Evolutionary conservation across 2,888 invertebrate species (phyloP).

Genomic region (Augiades crinisus): DNA sequence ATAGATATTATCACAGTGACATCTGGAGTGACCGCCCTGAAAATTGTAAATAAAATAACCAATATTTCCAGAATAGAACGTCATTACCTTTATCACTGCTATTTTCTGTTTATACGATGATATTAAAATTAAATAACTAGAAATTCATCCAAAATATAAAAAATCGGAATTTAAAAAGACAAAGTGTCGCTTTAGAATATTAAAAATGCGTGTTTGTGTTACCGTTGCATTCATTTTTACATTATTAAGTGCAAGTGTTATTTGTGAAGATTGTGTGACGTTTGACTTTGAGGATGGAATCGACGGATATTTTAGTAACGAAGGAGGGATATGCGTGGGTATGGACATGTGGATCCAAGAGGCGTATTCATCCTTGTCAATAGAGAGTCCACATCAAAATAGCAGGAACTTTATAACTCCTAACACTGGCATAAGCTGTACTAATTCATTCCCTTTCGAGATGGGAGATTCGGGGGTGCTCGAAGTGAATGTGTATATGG

Average conservation of each 20-base stretch:
- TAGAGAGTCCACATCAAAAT: constrained; percentile 36
- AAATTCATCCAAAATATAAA: too few relatives aligned
- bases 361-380: constrained; percentile 34
- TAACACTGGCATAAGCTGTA: constrained; percentile 33
- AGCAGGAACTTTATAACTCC: constrained; percentile 44
- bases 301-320: constrained; percentile 39
- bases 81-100: too few relatives aligned
- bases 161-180: too few relatives aligned
- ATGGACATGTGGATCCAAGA: constrained; percentile 40
- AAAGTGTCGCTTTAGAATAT: too few relatives aligned
- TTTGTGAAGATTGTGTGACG: constrained; percentile 44
- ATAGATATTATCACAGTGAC: too few relatives aligned
- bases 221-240: constrained; percentile 15
- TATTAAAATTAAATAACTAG: too few relatives aligned
- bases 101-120: too few relatives aligned
- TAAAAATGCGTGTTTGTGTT: constrained; percentile 27
- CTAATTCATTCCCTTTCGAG: constrained; percentile 37
- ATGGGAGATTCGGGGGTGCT: constrained; percentile 44
- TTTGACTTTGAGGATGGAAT: constrained; percentile 48
- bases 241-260: constrained; percentile 32
- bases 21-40: too few relatives aligned
- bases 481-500: constrained; percentile 48
- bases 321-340: constrained; percentile 35
- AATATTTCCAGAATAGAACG: too few relatives aligned
- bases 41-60: too few relatives aligned